These are phyloP conservation scores for Aphidoletes aphidimyza DNA, from an alignment of 2,888 invertebrate species.

Conservation along the genomic window DNA sequence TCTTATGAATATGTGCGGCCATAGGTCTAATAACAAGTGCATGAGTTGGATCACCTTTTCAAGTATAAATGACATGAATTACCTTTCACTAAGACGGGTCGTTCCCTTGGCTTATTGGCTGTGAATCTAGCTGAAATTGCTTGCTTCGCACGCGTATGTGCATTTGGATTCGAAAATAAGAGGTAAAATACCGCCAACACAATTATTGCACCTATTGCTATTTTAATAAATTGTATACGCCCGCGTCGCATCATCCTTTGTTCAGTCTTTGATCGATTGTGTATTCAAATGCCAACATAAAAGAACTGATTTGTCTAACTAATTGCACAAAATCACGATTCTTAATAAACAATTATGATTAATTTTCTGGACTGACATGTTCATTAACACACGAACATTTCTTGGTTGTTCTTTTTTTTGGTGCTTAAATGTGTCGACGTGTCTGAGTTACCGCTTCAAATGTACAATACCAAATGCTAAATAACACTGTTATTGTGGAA, in stretches of 20 bases:
- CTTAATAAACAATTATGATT: not conserved
- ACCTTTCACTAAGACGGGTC: constrained; percentile 65
- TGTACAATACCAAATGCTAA: constrained; percentile 8
- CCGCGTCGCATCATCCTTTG: constrained; percentile 17
- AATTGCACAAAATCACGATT: not conserved
- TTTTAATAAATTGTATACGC: constrained; percentile 15
- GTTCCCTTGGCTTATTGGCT: constrained; percentile 60
- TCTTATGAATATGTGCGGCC: too few relatives aligned
- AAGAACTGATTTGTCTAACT: not conserved
- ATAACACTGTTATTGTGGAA: constrained; percentile 6
- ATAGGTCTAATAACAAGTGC: not conserved
- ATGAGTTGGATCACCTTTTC: not conserved
- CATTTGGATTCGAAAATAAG: constrained; percentile 8
- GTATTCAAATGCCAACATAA: not conserved
- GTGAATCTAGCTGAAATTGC: constrained; percentile 62
- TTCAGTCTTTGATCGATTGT: not conserved
- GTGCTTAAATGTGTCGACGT: constrained; percentile 45
- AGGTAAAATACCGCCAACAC: constrained; percentile 51
- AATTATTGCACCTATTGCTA: constrained; percentile 44
- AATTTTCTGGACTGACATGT: not conserved
- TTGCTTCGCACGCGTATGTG: constrained; percentile 62
- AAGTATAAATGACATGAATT: constrained; percentile 57
- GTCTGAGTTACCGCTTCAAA: constrained; percentile 41
- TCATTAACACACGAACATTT: not conserved
- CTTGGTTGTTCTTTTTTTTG: too few relatives aligned